Evolutionary conservation across 2,797 vertebrate species (phyloP), one percentile per base, ranked within the genome.

Genomic region (Crax fasciolata): DNA sequence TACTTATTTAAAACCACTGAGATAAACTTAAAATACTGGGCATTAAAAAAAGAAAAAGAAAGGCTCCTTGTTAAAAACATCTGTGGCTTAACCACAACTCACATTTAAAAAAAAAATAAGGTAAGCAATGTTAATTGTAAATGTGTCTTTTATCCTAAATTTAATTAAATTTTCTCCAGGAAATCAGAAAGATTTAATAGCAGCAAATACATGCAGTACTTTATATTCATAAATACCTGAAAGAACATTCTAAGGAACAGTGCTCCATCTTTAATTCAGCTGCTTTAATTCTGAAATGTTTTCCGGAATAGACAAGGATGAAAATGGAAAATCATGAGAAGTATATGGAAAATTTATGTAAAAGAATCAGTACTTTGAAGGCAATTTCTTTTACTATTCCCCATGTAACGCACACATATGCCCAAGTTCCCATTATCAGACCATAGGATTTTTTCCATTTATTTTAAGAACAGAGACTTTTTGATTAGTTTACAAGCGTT

Each of bases 111-210:
- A 55, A 65, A 81, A 32, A 67, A 39, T 4, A 77, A 68, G 32
- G 35, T 27, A 59, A 63, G 44, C 9, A 23, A 58, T 32, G 13
- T 30, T 67, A 77, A 74, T 51, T 55, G 19, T 13, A 77, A 66
- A 46, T 3, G 2, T 21, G 6, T 41, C 10, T 58, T 90, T 63
- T 13, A 0, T 9, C 9, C 8, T 10, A 77, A 2, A 81, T 58
- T 66, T 66, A 20, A 81, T 21, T 61, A 30, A 68, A 65, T 68
- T 30, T 72, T 11, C 61, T 76, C 19, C 46, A 82, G 16, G 35
- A 90, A 73, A 84, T 71, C 43, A 79, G n/a, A 66, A 90, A 72
- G 28, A 84, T 65, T 52, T 86, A 95, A 48, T 23, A 61, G 6
- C 16, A 87, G 62, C 11, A 81, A 84, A 93, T n/a, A n/a, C 17